A percentile compares a stretch with the other conserved stretches of the same genome.
Conservation (phyloP, 2,888 invertebrate species). For the Leptarthrus brevirostris region DNA sequence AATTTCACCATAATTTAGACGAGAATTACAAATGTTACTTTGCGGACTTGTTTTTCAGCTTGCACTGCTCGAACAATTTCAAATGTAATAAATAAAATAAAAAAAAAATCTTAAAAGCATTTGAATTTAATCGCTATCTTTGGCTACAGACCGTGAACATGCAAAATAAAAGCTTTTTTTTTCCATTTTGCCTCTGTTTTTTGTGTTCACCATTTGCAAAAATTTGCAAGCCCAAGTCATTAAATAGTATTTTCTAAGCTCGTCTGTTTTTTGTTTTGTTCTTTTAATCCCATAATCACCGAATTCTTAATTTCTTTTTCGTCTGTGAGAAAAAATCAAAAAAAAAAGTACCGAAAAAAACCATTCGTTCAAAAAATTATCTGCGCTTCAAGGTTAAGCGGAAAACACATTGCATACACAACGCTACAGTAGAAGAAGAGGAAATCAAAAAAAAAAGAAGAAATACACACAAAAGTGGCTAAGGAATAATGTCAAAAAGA, state of each 20-base stretch:
- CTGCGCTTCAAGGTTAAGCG: constrained; percentile 41
- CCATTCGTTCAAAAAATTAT: constrained; percentile 40
- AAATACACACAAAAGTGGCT: neutral
- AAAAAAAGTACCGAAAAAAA: constrained; percentile 5
- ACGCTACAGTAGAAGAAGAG: neutral
- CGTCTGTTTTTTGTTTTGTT: neutral
- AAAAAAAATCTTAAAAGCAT: too few species aligned
- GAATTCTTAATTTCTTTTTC: constrained; percentile 33
- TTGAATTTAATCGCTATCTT: too few species aligned
- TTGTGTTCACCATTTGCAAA: constrained; percentile 20
- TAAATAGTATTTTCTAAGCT: neutral
- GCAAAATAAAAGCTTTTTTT: too few species aligned
- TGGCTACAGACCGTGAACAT: too few species aligned
- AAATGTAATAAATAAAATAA: too few species aligned
- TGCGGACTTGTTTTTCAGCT: too few species aligned
- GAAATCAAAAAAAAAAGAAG: neutral
- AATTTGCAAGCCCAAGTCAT: neutral
- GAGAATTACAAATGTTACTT: too few species aligned
- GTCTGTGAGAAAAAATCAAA: constrained; percentile 9
- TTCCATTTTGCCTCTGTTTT: neutral
- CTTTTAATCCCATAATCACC: constrained; percentile 27
- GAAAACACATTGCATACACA: constrained; percentile 10
- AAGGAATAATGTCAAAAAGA: constrained; percentile 39
- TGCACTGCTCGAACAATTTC: too few species aligned
- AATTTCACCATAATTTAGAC: too few species aligned